Evolutionary conservation across 2,888 invertebrate species (phyloP), one percentile per base, ranked within the genome.

Genomic region (Caenorhabditis sp.): DNA sequence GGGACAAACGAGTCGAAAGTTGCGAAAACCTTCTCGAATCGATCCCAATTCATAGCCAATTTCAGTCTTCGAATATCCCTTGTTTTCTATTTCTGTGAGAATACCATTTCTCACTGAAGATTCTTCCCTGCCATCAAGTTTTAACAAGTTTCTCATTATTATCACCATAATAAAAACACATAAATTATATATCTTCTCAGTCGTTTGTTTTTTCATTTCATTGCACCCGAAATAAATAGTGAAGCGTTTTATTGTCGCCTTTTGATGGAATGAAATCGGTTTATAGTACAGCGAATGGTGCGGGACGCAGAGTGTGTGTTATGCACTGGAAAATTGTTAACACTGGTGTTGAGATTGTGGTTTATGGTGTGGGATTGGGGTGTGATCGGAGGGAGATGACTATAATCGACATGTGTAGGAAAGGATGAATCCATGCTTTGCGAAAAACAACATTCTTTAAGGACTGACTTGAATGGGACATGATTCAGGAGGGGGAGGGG

Each of bases 111-210:
- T n/a, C n/a, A n/a, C n/a, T n/a, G n/a, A n/a, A n/a, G n/a, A n/a
- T n/a, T n/a, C n/a, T n/a, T n/a, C n/a, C n/a, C n/a, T n/a, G n/a
- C n/a, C 4, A 32, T 4, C 32, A 32, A 15, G 37, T 61, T 47
- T 61, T 61, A 61, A 6, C 32, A 32, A 32, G 32, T 32, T 32
- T 6, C 32, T n/a, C 28, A 26, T 61, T 26, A 47, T 61, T 60
- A 47, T 61, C 9, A 26, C 47, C 2, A 32, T 56, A 37, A 15
- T 1, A 9, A 61, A 28, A 61, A 44, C 35, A 47, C 44, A 47
- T 40, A 20, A 32, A 13, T 28, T 9, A 37, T 6, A 58, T 32
- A 32, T 32, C 15, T 37, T 35, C 58, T 40, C 13, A 40, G 13
- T 40, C 9, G 9, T 40, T 35, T n/a, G 11, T 40, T 22, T 47